Evolutionary conservation across 2,113 vertebrate species (phyloP).

Genomic region (Pelecanoides urinatrix): DNA sequence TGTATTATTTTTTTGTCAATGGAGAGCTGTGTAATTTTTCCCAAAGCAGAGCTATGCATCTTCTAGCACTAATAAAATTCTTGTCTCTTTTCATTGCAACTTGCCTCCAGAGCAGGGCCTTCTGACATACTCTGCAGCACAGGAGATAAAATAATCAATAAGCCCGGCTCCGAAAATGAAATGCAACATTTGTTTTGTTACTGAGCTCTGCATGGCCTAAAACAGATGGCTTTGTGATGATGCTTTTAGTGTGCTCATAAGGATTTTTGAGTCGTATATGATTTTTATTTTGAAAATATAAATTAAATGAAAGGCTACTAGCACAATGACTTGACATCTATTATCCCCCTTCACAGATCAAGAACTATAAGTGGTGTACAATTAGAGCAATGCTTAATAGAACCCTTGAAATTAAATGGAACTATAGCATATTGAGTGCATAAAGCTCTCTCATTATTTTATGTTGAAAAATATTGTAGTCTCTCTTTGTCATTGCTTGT

Average conservation of each 20-base stretch:
- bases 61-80: slow-evolving; percentile 69
- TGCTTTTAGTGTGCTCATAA: neutral
- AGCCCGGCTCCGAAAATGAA: slow-evolving; percentile 61
- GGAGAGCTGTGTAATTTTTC: slow-evolving; percentile 56
- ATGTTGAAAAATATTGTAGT: neutral
- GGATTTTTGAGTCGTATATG: neutral
- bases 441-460: neutral
- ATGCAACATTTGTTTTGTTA: slow-evolving; percentile 58
- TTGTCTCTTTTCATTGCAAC: slow-evolving; percentile 64
- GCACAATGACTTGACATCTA: neutral
- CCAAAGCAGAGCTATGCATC: slow-evolving; percentile 13
- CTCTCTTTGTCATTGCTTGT: neutral
- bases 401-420: neutral
- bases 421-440: neutral
- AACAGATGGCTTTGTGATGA: slow-evolving; percentile 30
- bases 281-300: slow-evolving; percentile 33
- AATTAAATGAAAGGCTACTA: slow-evolving; percentile 3
- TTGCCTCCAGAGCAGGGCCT: slow-evolving; percentile 43
- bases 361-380: neutral
- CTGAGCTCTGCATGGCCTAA: neutral
- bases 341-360: slow-evolving; percentile 12
- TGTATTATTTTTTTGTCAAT: slow-evolving; percentile 49
- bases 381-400: neutral
- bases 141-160: slow-evolving; percentile 73
- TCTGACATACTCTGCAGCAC: slow-evolving; percentile 35